These are phyloP conservation scores for Clarias batrachus DNA, from an alignment of 2,113 vertebrate species.

Conservation along the genomic window DNA sequence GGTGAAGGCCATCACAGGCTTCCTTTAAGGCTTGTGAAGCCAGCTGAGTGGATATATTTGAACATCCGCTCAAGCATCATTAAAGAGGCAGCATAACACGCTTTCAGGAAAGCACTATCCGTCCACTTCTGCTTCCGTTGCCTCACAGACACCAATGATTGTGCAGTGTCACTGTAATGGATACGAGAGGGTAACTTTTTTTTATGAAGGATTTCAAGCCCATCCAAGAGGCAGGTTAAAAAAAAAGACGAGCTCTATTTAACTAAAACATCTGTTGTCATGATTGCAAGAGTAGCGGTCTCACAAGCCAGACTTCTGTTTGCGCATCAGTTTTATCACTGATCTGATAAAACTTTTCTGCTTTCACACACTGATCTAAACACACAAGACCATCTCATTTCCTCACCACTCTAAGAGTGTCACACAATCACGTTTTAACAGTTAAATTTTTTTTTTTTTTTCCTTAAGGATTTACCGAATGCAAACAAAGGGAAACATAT, in stretches of 20 bases:
- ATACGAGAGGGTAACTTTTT: not conserved
- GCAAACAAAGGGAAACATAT: constrained; percentile 78
- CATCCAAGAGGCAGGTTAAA: not conserved
- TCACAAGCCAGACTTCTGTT: not conserved
- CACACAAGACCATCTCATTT: not conserved
- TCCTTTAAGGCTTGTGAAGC: no score
- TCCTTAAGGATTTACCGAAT: constrained; percentile 72
- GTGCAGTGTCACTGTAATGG: no score
- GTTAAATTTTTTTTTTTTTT: not conserved
- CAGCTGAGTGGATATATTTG: no score
- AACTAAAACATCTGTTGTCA: not conserved
- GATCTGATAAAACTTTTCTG: no score
- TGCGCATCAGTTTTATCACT: not conserved
- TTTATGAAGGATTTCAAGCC: not conserved
- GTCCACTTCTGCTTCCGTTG: no score
- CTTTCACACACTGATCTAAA: not conserved
- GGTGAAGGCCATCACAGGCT: no score
- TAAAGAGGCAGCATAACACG: no score
- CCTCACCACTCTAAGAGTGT: not conserved
- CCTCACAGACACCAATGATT: no score
- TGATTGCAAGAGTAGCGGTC: not conserved
- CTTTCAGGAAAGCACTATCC: no score
- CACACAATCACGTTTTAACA: not conserved
- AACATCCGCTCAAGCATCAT: no score
- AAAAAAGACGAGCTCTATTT: not conserved